These are phyloP conservation scores for Osmerus eperlanus DNA, from an alignment of 2,113 vertebrate genomes.

Conservation along the genomic window DNA sequence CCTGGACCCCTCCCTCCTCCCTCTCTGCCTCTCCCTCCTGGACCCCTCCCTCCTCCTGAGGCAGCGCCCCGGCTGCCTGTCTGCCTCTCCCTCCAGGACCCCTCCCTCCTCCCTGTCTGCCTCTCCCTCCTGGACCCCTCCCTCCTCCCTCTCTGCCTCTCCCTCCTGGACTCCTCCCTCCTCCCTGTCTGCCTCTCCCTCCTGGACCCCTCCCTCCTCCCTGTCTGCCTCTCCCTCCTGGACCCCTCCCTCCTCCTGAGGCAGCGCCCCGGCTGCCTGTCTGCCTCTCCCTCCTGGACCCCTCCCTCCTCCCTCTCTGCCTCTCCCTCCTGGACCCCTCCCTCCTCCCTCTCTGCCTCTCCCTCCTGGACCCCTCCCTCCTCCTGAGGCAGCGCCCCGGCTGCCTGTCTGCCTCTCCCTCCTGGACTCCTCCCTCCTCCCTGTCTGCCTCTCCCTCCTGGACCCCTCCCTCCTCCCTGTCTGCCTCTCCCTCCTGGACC, in stretches of 20 bases:
- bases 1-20: too few species aligned
- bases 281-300: too few species aligned
- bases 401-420: conserved; percentile 86
- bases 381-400: conserved; percentile 67
- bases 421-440: too few species aligned
- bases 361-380: conserved; percentile 59
- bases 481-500: conserved; percentile 67
- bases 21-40: conserved; percentile 64
- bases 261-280: conserved; percentile 73
- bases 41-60: conserved; percentile 69
- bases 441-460: conserved; percentile 64
- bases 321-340: conserved; percentile 60
- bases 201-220: too few species aligned
- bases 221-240: conserved; percentile 64
- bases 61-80: conserved; percentile 73
- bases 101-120: conserved; percentile 65
- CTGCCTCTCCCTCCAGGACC: too few species aligned
- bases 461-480: conserved; percentile 67
- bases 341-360: conserved; percentile 68
- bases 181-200: conserved; percentile 76
- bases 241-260: conserved; percentile 69
- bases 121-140: conserved; percentile 60
- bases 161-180: conserved; percentile 59
- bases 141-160: conserved; percentile 68
- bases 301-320: conserved; percentile 65